These are phyloP conservation scores for Pongo abelii DNA, from an alignment of 2,113 vertebrate genomes.

Conservation along the genomic window DNA sequence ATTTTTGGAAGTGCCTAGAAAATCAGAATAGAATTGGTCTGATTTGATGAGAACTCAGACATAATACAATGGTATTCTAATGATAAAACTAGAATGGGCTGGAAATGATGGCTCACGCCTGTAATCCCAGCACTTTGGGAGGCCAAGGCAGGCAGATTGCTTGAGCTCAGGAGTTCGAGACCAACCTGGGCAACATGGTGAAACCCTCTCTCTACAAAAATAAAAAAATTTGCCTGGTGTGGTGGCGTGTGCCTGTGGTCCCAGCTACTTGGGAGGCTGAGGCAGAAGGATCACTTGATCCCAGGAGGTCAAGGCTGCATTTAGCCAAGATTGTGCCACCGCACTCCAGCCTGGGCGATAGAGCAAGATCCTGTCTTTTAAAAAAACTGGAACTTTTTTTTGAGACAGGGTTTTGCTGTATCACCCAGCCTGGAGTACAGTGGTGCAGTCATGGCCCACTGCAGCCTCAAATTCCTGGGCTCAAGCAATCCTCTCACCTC, in stretches of 20 bases:
- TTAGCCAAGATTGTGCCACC: background rate
- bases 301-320: background rate
- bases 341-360: background rate
- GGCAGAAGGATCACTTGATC: background rate
- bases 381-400: background rate
- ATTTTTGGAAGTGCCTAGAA: background rate
- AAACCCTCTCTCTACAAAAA: background rate
- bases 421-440: background rate
- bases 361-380: background rate
- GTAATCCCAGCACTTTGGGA: background rate
- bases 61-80: background rate
- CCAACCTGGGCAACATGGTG: background rate
- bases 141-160: background rate
- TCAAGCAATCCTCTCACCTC: background rate
- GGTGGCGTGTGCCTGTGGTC: background rate
- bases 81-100: background rate
- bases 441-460: background rate
- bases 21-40: background rate
- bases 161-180: background rate
- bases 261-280: background rate
- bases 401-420: background rate
- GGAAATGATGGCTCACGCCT: background rate
- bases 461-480: background rate
- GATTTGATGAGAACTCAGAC: background rate
- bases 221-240: background rate